Percentiles rank a stretch among this genome's conserved stretches.
These are phyloP conservation scores for Watsonalla cultraria DNA, from an alignment of 2,888 invertebrate genomes.

Conservation along the genomic window DNA sequence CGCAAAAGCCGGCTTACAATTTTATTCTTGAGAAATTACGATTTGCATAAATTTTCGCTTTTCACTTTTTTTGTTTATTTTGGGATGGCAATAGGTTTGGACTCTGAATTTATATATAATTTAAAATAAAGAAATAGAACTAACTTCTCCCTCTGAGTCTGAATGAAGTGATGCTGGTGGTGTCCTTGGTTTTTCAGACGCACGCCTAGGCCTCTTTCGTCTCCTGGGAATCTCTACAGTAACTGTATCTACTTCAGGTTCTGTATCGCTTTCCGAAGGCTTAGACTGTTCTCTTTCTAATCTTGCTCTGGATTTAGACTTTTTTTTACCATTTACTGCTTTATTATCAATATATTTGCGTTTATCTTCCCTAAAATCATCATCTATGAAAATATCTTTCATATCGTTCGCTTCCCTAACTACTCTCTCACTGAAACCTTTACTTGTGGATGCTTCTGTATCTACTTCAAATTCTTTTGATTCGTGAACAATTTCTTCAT, in stretches of 20 bases:
- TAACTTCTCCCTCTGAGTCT: constrained; percentile 69
- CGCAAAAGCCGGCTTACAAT: too few species aligned
- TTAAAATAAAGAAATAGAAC: too few species aligned
- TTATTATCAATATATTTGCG: constrained; percentile 56
- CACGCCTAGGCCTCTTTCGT: constrained; percentile 60
- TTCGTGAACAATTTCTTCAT: constrained; percentile 27
- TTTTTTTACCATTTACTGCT: constrained; percentile 38
- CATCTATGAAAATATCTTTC: constrained; percentile 13
- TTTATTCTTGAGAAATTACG: too few species aligned
- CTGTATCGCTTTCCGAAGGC: constrained; percentile 71
- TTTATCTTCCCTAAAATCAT: constrained; percentile 50
- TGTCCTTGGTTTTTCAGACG: constrained; percentile 67
- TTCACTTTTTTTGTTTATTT: too few species aligned
- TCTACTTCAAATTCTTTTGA: constrained; percentile 22
- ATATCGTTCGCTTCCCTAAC: constrained; percentile 29
- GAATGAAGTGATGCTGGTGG: constrained; percentile 67
- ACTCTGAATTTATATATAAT: too few species aligned
- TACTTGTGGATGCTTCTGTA: constrained; percentile 35
- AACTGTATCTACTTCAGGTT: constrained; percentile 68
- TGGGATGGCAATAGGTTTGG: too few species aligned
- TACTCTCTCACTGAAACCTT: constrained; percentile 32
- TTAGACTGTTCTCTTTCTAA: constrained; percentile 72
- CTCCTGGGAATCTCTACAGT: constrained; percentile 73
- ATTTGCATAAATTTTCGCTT: too few species aligned
- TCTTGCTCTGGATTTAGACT: constrained; percentile 65